These are phyloP conservation scores for Ceyx melanurus DNA, from an alignment of 2,113 vertebrate genomes.

Conservation along the genomic window DNA sequence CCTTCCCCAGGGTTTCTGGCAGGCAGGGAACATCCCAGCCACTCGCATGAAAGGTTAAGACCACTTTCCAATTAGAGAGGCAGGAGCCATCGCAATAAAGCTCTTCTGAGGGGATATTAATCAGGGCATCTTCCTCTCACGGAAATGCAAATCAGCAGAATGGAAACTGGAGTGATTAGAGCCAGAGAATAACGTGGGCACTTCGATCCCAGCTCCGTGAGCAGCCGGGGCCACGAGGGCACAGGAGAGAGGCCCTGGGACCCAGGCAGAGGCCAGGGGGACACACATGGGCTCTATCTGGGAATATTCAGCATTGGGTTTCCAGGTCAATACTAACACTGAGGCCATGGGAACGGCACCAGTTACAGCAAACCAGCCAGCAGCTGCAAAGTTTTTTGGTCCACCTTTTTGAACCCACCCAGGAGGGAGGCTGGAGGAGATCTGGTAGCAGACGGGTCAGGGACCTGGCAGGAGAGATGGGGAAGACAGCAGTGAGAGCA, in stretches of 20 bases:
- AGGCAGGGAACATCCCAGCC: background rate
- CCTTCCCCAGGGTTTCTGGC: background rate
- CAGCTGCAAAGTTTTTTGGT: background rate
- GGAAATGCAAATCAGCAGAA: slow-evolving; percentile 70
- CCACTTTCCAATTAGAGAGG: slow-evolving; percentile 69
- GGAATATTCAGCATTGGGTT: background rate
- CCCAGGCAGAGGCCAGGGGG: background rate
- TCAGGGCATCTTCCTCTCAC: slow-evolving; percentile 63
- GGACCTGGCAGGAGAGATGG: background rate
- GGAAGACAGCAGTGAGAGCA: background rate
- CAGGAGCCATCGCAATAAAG: slow-evolving; percentile 59
- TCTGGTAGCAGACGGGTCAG: rapidly evolving
- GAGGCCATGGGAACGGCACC: background rate
- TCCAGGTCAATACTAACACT: background rate
- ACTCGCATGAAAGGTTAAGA: slow-evolving; percentile 56
- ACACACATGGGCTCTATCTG: rapidly evolving
- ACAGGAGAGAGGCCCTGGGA: background rate
- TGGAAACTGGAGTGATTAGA: slow-evolving; percentile 47
- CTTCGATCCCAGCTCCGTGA: background rate
- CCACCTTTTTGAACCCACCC: background rate
- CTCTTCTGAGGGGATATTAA: slow-evolving; percentile 71
- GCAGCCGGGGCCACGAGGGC: background rate
- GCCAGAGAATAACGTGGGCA: background rate
- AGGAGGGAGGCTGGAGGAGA: background rate
- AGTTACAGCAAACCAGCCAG: background rate